A percentile compares a stretch with the other conserved stretches of the same genome.
These are phyloP conservation scores for Pseudanteris insignis DNA, from an alignment of 2,888 invertebrate genomes.

Conservation along the genomic window DNA sequence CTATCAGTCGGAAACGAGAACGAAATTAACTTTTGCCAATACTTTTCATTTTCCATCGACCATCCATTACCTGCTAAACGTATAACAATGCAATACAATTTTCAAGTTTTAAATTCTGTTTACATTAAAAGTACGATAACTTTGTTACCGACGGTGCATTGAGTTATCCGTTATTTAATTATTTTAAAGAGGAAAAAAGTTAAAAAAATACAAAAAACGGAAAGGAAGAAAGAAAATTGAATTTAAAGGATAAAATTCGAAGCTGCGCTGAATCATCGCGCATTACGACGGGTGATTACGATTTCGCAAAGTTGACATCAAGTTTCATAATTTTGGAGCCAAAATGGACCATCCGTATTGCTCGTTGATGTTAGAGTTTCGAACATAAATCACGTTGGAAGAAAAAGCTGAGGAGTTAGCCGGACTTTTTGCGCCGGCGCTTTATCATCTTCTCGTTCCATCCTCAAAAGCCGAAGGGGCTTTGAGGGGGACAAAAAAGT, in stretches of 20 bases:
- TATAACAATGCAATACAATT: slow-evolving; percentile 13
- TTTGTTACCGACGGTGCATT: background rate
- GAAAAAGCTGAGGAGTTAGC: slow-evolving; percentile 47
- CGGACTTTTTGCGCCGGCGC: slow-evolving; percentile 36
- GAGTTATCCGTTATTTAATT: background rate
- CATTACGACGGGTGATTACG: no score
- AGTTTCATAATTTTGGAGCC: slow-evolving; percentile 9
- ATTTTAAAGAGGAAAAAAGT: background rate
- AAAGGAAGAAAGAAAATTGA: background rate
- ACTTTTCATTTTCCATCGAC: no score
- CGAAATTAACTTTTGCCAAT: no score
- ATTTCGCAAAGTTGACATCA: slow-evolving; percentile 6
- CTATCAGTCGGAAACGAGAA: no score
- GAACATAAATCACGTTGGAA: slow-evolving; percentile 51
- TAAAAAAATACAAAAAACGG: background rate
- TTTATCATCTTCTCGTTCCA: slow-evolving; percentile 27
- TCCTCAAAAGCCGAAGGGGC: slow-evolving; percentile 49
- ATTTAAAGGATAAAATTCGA: no score
- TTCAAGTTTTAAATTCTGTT: slow-evolving; percentile 2
- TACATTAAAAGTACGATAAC: slow-evolving; percentile 8
- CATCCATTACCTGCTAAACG: no score
- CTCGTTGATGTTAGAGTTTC: slow-evolving; percentile 35
- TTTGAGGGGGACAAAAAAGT: slow-evolving; percentile 36
- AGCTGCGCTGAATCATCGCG: no score
- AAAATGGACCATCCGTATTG: slow-evolving; percentile 26